phyloP scores from a whole-genome alignment of 2,797 vertebrate species.

The Sebastiscus albofasciatus region DNA sequence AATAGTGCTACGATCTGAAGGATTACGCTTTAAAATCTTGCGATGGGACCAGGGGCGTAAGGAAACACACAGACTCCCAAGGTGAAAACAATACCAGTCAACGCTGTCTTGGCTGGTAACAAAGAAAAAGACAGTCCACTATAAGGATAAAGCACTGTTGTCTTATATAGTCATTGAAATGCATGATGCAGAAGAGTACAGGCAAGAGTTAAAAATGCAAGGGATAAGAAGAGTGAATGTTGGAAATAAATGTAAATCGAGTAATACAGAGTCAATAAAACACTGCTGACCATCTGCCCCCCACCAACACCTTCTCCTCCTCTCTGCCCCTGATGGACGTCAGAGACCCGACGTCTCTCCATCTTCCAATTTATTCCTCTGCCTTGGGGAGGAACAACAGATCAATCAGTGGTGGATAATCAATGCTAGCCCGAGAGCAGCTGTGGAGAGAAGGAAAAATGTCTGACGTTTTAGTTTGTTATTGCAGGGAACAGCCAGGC shows the following conservation, averaged over 20 bases:
- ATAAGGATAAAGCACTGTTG: slow-evolving; percentile 5
- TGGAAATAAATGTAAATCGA: slow-evolving; percentile 28
- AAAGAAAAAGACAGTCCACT: background rate
- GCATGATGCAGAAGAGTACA: background rate
- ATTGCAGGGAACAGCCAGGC: slow-evolving; percentile 55
- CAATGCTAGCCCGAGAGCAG: slow-evolving; percentile 48
- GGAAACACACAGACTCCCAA: background rate
- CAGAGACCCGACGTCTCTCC: slow-evolving; percentile 12
- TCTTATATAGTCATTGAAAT: background rate
- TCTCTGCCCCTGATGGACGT: slow-evolving; percentile 5
- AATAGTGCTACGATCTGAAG: slow-evolving; percentile 3
- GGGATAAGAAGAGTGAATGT: background rate
- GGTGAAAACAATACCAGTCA: background rate
- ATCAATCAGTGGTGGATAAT: slow-evolving; percentile 63
- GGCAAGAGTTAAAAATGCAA: background rate
- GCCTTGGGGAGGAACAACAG: slow-evolving; percentile 49
- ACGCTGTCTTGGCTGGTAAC: background rate
- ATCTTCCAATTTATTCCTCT: slow-evolving; percentile 37
- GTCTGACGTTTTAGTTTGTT: slow-evolving; percentile 62
- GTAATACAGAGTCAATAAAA: slow-evolving; percentile 20
- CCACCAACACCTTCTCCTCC: background rate
- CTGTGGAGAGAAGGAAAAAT: slow-evolving; percentile 54
- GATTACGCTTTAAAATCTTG: slow-evolving; percentile 16
- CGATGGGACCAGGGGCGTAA: background rate
- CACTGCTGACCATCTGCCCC: background rate